Conservation (phyloP, 2,888 invertebrate species). For the Caenorhabditis imperialis region DNA sequence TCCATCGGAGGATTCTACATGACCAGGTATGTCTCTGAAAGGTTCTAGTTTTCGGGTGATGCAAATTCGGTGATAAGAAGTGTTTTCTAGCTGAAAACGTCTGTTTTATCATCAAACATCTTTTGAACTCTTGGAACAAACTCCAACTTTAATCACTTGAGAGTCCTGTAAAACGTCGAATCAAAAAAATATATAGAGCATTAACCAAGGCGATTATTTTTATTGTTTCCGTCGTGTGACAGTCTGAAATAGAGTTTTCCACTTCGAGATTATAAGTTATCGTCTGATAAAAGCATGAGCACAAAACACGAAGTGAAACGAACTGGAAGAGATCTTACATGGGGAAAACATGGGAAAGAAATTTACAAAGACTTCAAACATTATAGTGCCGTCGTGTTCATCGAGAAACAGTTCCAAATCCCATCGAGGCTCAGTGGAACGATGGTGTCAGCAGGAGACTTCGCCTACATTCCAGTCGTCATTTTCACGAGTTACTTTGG, state of each 20-base stretch:
- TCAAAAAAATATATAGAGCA: constrained; percentile 33
- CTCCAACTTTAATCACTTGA: constrained; percentile 8
- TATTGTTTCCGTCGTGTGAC: constrained; percentile 27
- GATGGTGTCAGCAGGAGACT: constrained; percentile 78
- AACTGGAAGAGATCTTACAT: neutral
- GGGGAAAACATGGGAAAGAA: neutral
- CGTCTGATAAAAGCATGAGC: too few species aligned
- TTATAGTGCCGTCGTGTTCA: constrained; percentile 76
- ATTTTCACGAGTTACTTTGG: constrained; percentile 77
- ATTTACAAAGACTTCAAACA: neutral
- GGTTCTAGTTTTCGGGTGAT: too few species aligned
- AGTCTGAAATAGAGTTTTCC: constrained; percentile 5
- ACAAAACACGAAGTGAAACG: too few species aligned
- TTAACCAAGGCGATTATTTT: constrained; percentile 13
- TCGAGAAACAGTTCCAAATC: constrained; percentile 78
- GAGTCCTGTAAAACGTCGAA: neutral
- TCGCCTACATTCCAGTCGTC: constrained; percentile 77
- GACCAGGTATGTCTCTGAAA: constrained; percentile 73
- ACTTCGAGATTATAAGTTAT: too few species aligned
- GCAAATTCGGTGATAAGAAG: too few species aligned
- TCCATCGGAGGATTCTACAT: constrained; percentile 78
- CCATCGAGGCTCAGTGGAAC: constrained; percentile 75
- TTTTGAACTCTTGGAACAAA: constrained; percentile 25
- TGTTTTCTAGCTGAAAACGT: too few species aligned
- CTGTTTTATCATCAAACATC: constrained; percentile 15